Percentiles rank a stretch among this genome's conserved stretches.
Evolutionary conservation across 2,888 invertebrate species (phyloP).

Genomic region (Scelioninae gen. 1): DNA sequence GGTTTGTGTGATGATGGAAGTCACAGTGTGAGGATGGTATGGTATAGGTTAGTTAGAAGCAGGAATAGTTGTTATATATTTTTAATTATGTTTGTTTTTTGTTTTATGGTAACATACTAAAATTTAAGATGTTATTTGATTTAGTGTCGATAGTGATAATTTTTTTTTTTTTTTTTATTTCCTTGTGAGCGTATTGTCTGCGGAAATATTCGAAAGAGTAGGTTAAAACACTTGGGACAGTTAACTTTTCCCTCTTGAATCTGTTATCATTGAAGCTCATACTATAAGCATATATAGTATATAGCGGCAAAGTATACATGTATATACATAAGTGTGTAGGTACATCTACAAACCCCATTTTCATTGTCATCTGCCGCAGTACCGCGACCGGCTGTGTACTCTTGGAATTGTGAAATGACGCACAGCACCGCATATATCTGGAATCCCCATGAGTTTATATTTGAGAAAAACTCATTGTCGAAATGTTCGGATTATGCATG

Average conservation of each 20-base stretch:
- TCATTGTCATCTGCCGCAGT: conserved; percentile 89
- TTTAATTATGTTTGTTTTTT: too few species aligned
- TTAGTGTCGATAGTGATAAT: neutral
- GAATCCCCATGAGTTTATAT: conserved; percentile 72
- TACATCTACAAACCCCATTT: conserved; percentile 84
- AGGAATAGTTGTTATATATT: too few species aligned
- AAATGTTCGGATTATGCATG: conserved; percentile 3
- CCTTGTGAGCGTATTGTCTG: neutral
- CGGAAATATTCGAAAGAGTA: conserved; percentile 3
- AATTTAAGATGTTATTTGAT: too few species aligned
- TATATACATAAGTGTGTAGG: conserved; percentile 67
- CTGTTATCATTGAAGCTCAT: conserved; percentile 41
- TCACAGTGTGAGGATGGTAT: too few species aligned
- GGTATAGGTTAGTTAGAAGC: too few species aligned
- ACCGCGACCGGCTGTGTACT: conserved; percentile 90
- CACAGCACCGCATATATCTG: conserved; percentile 93
- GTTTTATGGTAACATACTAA: too few species aligned
- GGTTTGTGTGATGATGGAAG: too few species aligned
- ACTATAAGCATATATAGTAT: conserved; percentile 16
- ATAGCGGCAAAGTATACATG: conserved; percentile 41
- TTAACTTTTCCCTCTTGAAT: conserved; percentile 72
- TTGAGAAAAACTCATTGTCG: conserved; percentile 20
- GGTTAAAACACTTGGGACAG: conserved; percentile 54
- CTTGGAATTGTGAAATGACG: conserved; percentile 94
- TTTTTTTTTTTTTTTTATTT: neutral